These are phyloP conservation scores for Callocephalon fimbriatum DNA, from an alignment of 2,113 vertebrate species.

Conservation along the genomic window DNA sequence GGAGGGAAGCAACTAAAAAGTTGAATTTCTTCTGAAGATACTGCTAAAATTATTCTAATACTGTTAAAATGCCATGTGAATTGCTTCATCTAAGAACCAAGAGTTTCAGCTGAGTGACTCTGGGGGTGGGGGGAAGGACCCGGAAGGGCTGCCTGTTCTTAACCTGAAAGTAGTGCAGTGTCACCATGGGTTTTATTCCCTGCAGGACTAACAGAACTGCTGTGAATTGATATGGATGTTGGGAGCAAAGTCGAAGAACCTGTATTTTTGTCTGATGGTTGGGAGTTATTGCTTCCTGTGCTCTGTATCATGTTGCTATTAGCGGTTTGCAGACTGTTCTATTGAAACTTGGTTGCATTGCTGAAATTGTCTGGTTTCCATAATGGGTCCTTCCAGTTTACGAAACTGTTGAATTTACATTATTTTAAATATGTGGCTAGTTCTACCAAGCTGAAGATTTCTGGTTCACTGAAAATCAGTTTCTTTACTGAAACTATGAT, in stretches of 20 bases:
- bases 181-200: accelerated
- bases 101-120: neutral
- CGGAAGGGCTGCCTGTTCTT: accelerated
- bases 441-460: neutral
- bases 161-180: neutral
- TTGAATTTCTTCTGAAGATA: neutral
- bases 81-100: neutral
- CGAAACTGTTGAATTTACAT: neutral
- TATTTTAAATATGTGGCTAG: neutral
- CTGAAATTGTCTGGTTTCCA: accelerated
- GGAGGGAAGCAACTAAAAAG: neutral
- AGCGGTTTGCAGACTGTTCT: neutral
- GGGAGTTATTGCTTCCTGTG: neutral
- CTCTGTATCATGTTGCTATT: neutral
- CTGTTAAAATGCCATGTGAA: neutral
- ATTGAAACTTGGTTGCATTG: neutral
- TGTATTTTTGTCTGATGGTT: accelerated
- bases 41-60: neutral
- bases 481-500: neutral
- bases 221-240: neutral
- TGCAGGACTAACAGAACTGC: neutral
- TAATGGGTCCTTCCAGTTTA: neutral
- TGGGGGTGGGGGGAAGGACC: neutral
- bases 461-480: neutral
- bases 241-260: neutral